Base-by-base conservation (phyloP, 2,888 invertebrate genomes). In the Drosophila neoperkinsi region DNA sequence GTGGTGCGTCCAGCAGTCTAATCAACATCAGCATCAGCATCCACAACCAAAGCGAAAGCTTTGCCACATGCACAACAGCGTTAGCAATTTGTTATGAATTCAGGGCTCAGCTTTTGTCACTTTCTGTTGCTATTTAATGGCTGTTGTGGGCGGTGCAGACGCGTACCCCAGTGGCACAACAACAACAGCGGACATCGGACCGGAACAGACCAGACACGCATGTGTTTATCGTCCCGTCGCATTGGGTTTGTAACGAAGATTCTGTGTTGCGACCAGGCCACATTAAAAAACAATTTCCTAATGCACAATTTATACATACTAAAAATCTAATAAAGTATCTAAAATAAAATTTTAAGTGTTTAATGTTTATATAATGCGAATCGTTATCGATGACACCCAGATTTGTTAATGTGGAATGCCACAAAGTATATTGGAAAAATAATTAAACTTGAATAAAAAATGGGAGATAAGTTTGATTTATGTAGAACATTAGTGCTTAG, bases 51-150 rank as follows among this genome's bases (percentile, higher is more conserved):
- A 65, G 74, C 79, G 18, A 18, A 7, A 13, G 46, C 41, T 11
- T 11, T 31, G 31, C 68, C 60, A 18, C 67, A 55, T 21, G 60
- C 56, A 36, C 79, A 71, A 71, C 84, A 74, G 64, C 64, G 81
- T 75, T 25, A 74, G 77, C 89, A 87, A 87, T 84, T 88, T 87
- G 89, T 78, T 84, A 81, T 82, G 74, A 81, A 75, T 79, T 77
- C 74, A 71, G 41, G 36, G 62, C 70, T 71, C 50, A 66, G 59
- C 31, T 60, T 66, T 58, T 84, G 88, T 73, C 81, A 86, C 74
- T 69, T 66, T 64, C 46, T 63, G 71, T 58, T 60, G 69, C 57
- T 55, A 66, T 65, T 82, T 85, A 84, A 88, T 83, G 84, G 79
- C 81, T 81, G 81, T 84, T 71, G 85, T 81, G 66, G 84, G 84